Evolutionary conservation across 2,113 vertebrate species (phyloP).

Genomic region (Aythya baeri): DNA sequence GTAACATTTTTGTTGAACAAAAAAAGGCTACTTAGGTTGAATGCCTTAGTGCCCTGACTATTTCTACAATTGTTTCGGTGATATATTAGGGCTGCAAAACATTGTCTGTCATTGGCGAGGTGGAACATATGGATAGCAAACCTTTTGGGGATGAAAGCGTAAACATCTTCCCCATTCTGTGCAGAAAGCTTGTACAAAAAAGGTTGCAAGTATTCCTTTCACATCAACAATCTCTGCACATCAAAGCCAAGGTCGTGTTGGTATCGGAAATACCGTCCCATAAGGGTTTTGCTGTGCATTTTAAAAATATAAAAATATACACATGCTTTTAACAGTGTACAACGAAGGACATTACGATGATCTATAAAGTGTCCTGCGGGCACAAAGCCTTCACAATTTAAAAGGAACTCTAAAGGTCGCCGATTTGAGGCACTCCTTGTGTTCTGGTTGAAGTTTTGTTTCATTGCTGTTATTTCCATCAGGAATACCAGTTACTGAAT

Average conservation of each 20-base stretch:
- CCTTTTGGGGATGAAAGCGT: conserved; percentile 58
- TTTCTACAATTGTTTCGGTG: neutral
- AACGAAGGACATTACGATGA: conserved; percentile 48
- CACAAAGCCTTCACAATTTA: conserved; percentile 16
- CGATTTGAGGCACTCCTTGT: neutral
- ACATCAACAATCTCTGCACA: conserved; percentile 66
- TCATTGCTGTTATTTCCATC: neutral
- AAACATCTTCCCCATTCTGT: conserved; percentile 70
- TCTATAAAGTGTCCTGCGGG: conserved; percentile 36
- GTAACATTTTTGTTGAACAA: neutral
- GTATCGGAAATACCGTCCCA: conserved; percentile 66
- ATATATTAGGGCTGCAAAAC: conserved; percentile 48
- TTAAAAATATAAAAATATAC: conserved; percentile 71
- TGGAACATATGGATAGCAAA: conserved; percentile 60
- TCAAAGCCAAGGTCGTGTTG: conserved; percentile 63
- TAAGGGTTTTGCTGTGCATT: conserved; percentile 65
- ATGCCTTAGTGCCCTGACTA: too few relatives aligned
- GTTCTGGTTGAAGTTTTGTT: neutral
- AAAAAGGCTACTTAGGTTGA: neutral
- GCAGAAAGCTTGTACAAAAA: conserved; percentile 68
- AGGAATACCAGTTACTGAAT: neutral
- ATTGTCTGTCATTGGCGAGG: conserved; percentile 42
- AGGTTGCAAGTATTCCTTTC: conserved; percentile 68
- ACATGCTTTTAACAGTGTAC: conserved; percentile 64
- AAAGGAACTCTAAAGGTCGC: conserved; percentile 25